phyloP scores from a whole-genome alignment of 1,140 invertebrate species.

The Zaprionus africanus region DNA sequence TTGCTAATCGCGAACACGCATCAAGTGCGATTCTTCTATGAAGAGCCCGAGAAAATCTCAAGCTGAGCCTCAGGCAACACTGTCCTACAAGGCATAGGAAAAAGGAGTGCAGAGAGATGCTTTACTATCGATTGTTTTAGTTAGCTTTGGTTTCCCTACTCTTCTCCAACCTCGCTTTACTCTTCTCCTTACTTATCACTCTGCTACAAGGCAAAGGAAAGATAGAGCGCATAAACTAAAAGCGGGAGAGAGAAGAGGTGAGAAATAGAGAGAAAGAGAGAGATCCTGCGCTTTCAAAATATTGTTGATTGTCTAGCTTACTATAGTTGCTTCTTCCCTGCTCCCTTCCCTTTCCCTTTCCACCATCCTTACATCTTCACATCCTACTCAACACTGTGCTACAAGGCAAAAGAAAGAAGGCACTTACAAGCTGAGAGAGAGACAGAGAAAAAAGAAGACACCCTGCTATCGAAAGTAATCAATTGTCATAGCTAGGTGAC shows the following conservation, averaged over 20 bases:
- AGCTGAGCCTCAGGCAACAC: not conserved
- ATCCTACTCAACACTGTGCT: not conserved
- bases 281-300: too few species aligned
- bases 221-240: too few species aligned
- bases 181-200: too few species aligned
- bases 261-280: too few species aligned
- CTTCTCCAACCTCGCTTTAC: too few species aligned
- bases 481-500: not conserved
- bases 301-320: not conserved
- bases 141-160: too few species aligned
- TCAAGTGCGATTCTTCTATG: not conserved
- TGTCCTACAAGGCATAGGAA: not conserved
- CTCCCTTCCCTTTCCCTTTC: too few species aligned
- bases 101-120: not conserved
- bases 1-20: slow-evolving; percentile 6
- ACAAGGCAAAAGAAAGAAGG: not conserved
- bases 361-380: too few species aligned
- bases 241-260: too few species aligned
- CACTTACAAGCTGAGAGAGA: not conserved
- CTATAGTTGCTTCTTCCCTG: not conserved
- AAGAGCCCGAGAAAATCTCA: not conserved
- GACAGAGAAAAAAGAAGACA: too few species aligned
- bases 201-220: too few species aligned
- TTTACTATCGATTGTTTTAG: too few species aligned
- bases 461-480: not conserved